Percentiles rank a stretch among this genome's conserved stretches.
Conservation (phyloP, 2,797 vertebrate genomes). For the Poeciliopsis infans region DNA sequence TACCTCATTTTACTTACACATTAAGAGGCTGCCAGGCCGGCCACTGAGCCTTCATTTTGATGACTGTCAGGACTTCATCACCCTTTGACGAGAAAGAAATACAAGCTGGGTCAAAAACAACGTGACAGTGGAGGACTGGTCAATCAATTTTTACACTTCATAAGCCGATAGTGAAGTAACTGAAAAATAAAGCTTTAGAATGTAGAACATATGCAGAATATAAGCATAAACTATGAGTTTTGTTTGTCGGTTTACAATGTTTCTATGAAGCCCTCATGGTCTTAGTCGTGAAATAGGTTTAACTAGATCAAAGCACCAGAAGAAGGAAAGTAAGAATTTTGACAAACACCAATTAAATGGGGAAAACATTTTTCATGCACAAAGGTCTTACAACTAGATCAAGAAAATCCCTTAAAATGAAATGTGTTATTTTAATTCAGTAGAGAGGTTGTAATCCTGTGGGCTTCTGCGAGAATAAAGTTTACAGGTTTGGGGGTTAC, state of each 20-base stretch:
- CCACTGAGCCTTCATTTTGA: constrained; percentile 99
- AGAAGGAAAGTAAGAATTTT: not conserved
- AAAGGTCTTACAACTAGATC: not conserved
- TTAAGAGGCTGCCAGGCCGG: constrained; percentile 97
- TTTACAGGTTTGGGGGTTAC: not conserved
- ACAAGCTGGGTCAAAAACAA: constrained; percentile 14
- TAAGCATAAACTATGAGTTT: not conserved
- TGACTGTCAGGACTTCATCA: constrained; percentile 96
- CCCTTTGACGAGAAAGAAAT: constrained; percentile 79
- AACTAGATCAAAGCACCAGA: not conserved
- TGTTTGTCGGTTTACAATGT: not conserved
- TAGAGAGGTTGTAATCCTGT: not conserved
- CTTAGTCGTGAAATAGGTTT: not conserved
- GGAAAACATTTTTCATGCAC: not conserved
- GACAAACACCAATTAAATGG: not conserved
- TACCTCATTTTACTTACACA: constrained; percentile 86
- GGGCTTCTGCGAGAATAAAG: not conserved
- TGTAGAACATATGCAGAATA: not conserved
- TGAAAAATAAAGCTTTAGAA: not conserved
- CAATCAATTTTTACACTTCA: not conserved
- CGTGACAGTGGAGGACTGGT: not conserved
- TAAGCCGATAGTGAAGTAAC: not conserved
- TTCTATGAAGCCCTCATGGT: not conserved
- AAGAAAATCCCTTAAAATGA: not conserved
- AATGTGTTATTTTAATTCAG: not conserved